Base-by-base conservation (phyloP, 2,797 vertebrate genomes). In the Diceros bicornis region DNA sequence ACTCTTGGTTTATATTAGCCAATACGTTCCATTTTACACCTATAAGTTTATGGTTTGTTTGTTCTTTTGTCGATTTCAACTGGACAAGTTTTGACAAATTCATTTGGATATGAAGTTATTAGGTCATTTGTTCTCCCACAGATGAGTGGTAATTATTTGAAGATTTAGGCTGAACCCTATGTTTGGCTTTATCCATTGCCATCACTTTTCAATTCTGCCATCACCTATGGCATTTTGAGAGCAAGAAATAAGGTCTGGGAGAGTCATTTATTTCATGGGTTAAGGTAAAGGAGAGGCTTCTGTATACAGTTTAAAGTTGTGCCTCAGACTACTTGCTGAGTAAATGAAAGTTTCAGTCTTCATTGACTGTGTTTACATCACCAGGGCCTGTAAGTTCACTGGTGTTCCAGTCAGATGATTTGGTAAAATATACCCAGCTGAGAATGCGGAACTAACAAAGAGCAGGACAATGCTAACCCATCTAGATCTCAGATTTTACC, bases 401-500 rank as follows among this genome's bases (percentile, higher is more conserved):
- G 32, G 6, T 92, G 44, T 64, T 79, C 37, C 96, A 47, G 66
- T 72, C 62, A 62, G 37, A 79, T 0, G 29, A 77, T 9, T 37
- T 59, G 44, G 77, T 71, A 66, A 78, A 95, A 96, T 32, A n/a
- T 32, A 69, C 17, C 14, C 69, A 66, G 29, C 37, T 69, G 5
- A 95, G 34, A 96, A 86, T n/a, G 27, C 20, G 32, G 62, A 91
- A 82, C 52, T 59, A 72, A 93, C 34, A 81, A 79, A 96, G n/a
- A 84, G 20, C 47, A 91, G 57, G 25, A 84, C 34, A 87, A 87
- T 62, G n/a, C 21, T 92, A 91, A 87, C 7, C 13, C 61, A 61
- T 18, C 9, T 25, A 59, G 37, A 89, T 4, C 25, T 86, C 41
- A 71, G 79, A 89, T 88, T 91, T 90, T 62, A 81, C 57, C 52